Evolutionary conservation across 2,888 invertebrate species (phyloP).

Genomic region (Phrixothrix hirtus): DNA sequence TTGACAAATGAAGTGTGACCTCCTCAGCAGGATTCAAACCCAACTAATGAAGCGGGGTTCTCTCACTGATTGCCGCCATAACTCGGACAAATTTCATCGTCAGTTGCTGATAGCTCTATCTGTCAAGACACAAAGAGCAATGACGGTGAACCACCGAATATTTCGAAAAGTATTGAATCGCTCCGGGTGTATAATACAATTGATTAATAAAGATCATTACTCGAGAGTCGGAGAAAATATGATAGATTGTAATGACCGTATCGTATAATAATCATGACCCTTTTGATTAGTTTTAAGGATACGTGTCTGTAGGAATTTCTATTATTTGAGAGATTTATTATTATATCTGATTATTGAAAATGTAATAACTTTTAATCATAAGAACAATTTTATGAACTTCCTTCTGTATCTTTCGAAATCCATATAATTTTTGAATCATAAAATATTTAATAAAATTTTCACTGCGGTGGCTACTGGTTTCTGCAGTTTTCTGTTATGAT

Average conservation of each 20-base stretch:
- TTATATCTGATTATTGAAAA: too few species aligned
- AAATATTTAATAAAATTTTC: too few species aligned
- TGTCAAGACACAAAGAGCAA: constrained; percentile 49
- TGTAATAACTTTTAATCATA: too few species aligned
- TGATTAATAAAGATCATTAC: constrained; percentile 47
- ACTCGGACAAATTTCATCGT: constrained; percentile 51
- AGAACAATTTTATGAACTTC: too few species aligned
- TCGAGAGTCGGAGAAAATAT: constrained; percentile 1
- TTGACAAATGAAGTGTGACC: constrained; percentile 55
- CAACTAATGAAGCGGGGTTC: constrained; percentile 50
- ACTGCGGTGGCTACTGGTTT: too few species aligned
- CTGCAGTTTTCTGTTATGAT: too few species aligned
- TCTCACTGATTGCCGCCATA: constrained; percentile 48
- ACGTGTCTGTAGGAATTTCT: too few species aligned
- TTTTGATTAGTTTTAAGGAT: neutral
- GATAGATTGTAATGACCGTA: constrained; percentile 1
- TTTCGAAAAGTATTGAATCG: constrained; percentile 47
- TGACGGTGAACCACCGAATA: constrained; percentile 46
- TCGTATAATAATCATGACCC: neutral
- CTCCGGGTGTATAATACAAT: constrained; percentile 40
- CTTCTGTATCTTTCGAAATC: too few species aligned
- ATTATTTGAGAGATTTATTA: too few species aligned
- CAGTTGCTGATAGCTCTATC: constrained; percentile 54
- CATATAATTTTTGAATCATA: too few species aligned
- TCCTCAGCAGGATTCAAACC: constrained; percentile 47